phyloP scores from a whole-genome alignment of 2,797 vertebrate species.

The Gouania willdenowi region DNA sequence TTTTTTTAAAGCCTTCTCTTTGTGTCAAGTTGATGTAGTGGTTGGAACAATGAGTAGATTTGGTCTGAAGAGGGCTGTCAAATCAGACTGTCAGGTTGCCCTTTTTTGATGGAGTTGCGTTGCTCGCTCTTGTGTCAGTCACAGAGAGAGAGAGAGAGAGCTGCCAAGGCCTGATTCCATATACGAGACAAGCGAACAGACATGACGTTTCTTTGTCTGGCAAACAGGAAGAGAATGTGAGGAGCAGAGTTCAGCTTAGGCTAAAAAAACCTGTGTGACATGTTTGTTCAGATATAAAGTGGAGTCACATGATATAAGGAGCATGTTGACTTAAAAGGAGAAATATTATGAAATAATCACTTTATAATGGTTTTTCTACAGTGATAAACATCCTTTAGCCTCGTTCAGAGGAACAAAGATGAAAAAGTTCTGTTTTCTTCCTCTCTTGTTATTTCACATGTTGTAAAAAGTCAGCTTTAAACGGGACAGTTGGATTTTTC shows the following conservation, averaged over 20 bases:
- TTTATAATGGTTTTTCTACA: too few species aligned
- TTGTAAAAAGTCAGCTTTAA: too few species aligned
- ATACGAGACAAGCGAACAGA: conserved; percentile 55
- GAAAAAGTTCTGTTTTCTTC: too few species aligned
- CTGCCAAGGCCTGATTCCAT: conserved; percentile 66
- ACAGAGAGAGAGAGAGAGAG: conserved; percentile 56
- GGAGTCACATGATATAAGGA: too few species aligned
- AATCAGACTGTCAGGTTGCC: conserved; percentile 70
- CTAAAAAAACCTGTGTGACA: conserved; percentile 20
- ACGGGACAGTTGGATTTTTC: too few species aligned
- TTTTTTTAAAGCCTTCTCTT: conserved; percentile 38
- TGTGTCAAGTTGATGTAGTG: conserved; percentile 71
- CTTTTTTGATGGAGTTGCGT: conserved; percentile 71
- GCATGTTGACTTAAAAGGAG: too few species aligned
- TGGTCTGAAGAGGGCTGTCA: conserved; percentile 72
- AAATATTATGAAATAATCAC: too few species aligned
- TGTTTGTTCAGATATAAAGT: conserved; percentile 38
- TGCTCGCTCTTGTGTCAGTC: conserved; percentile 67
- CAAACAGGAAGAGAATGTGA: conserved; percentile 17
- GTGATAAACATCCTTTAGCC: too few species aligned
- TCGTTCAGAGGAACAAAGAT: too few species aligned
- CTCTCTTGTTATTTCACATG: too few species aligned
- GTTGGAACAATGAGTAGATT: conserved; percentile 69
- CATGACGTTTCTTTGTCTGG: conserved; percentile 56
- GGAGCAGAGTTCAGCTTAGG: conserved; percentile 10